Evolutionary conservation across 2,797 vertebrate species (phyloP).

Genomic region (Acanthis flammea): DNA sequence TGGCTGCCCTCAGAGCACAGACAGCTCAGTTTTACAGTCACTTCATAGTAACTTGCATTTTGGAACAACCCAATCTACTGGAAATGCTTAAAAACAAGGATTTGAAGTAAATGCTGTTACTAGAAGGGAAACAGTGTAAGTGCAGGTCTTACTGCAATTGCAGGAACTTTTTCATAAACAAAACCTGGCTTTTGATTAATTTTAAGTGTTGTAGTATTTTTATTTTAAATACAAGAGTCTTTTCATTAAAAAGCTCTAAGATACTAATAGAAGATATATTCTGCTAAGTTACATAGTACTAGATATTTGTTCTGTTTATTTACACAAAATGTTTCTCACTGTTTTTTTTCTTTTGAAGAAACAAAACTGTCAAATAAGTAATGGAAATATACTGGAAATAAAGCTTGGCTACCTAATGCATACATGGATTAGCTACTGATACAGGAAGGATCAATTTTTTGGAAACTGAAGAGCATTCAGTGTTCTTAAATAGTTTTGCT

Average conservation of each 20-base stretch:
- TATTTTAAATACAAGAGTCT: not conserved
- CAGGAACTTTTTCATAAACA: not conserved
- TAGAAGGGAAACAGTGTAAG: not conserved
- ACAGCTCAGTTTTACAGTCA: slow-evolving; percentile 22
- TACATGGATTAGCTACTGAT: not conserved
- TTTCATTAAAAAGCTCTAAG: not conserved
- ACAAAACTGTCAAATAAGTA: not conserved
- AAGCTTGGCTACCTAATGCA: not conserved
- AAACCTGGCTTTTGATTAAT: not conserved
- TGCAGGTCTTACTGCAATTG: not conserved
- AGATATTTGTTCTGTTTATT: not conserved
- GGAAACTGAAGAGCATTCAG: not conserved
- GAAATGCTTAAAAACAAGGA: not conserved
- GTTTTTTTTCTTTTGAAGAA: not conserved
- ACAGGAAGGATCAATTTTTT: not conserved
- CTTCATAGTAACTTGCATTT: slow-evolving; percentile 16
- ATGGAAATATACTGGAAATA: slow-evolving; percentile 17
- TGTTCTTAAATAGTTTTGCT: not conserved
- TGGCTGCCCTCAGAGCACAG: slow-evolving; percentile 65
- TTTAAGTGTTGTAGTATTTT: not conserved
- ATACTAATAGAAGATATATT: not conserved
- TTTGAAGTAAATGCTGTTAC: not conserved
- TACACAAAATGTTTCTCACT: not conserved
- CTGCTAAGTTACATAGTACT: not conserved
- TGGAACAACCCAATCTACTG: not conserved